Evolutionary conservation across 2,888 invertebrate genomes (phyloP).

Genomic region (Flexamia atlantica): DNA sequence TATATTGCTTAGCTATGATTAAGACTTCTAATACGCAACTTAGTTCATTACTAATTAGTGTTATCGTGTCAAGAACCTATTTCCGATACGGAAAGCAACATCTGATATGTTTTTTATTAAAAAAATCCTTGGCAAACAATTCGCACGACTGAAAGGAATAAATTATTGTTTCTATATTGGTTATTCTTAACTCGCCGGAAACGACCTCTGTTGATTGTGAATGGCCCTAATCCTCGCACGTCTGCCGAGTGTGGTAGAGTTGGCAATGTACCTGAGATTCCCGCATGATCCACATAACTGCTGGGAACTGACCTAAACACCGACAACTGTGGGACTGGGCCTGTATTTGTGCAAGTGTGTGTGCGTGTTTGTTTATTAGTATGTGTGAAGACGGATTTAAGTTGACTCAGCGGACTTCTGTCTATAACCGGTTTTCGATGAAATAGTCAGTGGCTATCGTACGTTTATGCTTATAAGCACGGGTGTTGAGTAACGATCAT

Average conservation of each 20-base stretch:
- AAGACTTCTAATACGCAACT: no score
- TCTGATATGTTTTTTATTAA: no score
- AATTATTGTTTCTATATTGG: not conserved
- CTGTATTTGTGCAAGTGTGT: not conserved
- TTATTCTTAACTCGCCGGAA: not conserved
- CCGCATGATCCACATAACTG: conserved; percentile 24
- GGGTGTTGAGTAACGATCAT: not conserved
- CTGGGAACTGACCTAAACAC: conserved; percentile 50
- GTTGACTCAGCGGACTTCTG: conserved; percentile 1
- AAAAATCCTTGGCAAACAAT: no score
- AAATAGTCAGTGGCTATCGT: not conserved
- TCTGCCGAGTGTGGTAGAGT: not conserved
- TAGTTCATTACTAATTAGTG: no score
- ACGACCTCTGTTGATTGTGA: not conserved
- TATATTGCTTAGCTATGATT: no score
- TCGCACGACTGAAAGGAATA: no score
- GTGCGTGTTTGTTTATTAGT: not conserved
- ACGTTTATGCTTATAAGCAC: not conserved
- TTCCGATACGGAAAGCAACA: no score
- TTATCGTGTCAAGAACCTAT: no score
- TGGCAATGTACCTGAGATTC: not conserved
- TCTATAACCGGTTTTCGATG: not conserved
- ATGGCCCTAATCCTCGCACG: conserved; percentile 35
- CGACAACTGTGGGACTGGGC: conserved; percentile 12
- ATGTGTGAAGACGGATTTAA: not conserved